These are phyloP conservation scores for Muricea muricata DNA, from an alignment of 92 coral and sea anemone species.

Conservation along the genomic window DNA sequence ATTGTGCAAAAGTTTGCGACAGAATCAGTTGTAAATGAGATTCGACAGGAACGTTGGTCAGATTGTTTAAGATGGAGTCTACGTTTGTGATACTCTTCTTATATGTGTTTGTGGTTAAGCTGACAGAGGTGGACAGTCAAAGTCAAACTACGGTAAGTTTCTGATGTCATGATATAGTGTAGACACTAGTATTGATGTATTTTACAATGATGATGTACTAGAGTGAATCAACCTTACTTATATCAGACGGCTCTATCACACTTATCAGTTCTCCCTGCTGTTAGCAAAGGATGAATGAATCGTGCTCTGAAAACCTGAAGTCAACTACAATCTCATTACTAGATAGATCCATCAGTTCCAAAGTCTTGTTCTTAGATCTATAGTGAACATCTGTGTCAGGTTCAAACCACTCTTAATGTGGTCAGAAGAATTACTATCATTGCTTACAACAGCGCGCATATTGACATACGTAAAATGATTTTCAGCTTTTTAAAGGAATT, in stretches of 20 bases:
- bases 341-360: too few species aligned
- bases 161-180: background rate
- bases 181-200: background rate
- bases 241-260: background rate
- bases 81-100: background rate
- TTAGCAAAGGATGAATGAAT: too few species aligned
- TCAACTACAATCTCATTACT: too few species aligned
- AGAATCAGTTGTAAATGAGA: background rate
- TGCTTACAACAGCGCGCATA: too few species aligned
- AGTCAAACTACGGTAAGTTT: background rate
- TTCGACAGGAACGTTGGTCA: background rate
- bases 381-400: too few species aligned
- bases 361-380: too few species aligned
- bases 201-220: background rate
- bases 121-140: background rate
- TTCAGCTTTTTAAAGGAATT: background rate
- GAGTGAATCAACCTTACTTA: background rate
- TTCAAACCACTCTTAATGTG: too few species aligned
- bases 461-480: too few species aligned
- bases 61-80: background rate
- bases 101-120: background rate
- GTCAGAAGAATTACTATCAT: too few species aligned
- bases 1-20: too few species aligned
- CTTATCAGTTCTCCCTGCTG: background rate
- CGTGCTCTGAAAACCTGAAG: background rate